Evolutionary conservation across 2,888 invertebrate genomes (phyloP).

Genomic region (Agrochola litura): DNA sequence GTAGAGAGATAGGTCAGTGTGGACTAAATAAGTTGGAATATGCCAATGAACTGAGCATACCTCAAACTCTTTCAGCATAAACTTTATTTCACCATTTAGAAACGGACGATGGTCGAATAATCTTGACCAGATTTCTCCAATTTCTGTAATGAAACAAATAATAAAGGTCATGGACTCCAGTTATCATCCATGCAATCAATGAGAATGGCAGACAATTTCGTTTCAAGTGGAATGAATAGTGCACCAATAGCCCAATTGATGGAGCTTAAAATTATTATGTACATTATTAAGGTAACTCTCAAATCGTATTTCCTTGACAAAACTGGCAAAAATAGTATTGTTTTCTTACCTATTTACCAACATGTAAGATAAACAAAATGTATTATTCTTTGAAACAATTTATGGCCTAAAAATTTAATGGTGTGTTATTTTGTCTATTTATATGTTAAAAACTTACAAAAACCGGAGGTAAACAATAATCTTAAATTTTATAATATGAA

Average conservation of each 20-base stretch:
- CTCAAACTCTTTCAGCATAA: slow-evolving; percentile 96
- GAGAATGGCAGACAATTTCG: background rate
- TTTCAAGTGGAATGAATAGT: background rate
- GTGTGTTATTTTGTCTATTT: background rate
- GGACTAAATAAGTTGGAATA: background rate
- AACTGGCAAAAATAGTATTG: background rate
- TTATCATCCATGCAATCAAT: slow-evolving; percentile 3
- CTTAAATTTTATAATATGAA: slow-evolving; percentile 51
- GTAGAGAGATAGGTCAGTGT: too few species aligned
- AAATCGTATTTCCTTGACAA: background rate
- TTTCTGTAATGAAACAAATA: slow-evolving; percentile 90
- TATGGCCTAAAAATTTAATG: background rate
- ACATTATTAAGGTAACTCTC: background rate
- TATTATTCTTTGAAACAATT: background rate
- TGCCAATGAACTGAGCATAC: slow-evolving; percentile 82
- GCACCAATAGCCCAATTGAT: background rate
- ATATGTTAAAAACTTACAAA: slow-evolving; percentile 19
- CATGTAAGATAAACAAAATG: slow-evolving; percentile 17
- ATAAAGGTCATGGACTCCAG: slow-evolving; percentile 29
- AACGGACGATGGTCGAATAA: slow-evolving; percentile 97
- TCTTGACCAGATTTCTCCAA: slow-evolving; percentile 95
- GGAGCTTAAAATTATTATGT: background rate
- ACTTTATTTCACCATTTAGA: slow-evolving; percentile 96
- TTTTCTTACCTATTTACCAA: background rate
- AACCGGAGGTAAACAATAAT: slow-evolving; percentile 34